Evolutionary conservation across 2,797 vertebrate genomes (phyloP).

Genomic region (Rhinogobio ventralis): DNA sequence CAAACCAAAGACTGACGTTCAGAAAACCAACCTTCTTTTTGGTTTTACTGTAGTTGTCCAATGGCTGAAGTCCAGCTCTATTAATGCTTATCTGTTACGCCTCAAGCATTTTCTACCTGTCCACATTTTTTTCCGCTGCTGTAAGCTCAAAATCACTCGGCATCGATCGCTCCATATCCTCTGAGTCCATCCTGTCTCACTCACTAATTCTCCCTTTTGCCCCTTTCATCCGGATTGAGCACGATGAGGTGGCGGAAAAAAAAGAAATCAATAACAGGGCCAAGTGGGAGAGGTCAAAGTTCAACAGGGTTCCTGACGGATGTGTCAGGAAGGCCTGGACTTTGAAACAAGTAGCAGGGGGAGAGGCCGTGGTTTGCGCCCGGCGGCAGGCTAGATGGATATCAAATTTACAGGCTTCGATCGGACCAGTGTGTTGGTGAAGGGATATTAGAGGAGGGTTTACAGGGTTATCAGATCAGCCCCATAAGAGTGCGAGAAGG

Average conservation of each 20-base stretch:
- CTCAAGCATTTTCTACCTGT: constrained; percentile 70
- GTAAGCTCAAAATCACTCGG: constrained; percentile 81
- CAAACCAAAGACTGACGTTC: neutral
- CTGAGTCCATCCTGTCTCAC: constrained; percentile 61
- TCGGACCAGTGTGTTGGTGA: constrained; percentile 60
- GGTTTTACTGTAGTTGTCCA: constrained; percentile 17
- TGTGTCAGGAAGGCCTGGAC: constrained; percentile 83
- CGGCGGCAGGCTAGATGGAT: constrained; percentile 74
- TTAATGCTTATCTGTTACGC: constrained; percentile 75
- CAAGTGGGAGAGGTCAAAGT: constrained; percentile 85
- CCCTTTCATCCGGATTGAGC: constrained; percentile 87
- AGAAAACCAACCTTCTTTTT: constrained; percentile 31
- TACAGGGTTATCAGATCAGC: constrained; percentile 63
- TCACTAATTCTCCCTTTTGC: constrained; percentile 76
- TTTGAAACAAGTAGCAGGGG: constrained; percentile 76
- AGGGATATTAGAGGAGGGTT: constrained; percentile 59
- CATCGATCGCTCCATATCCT: constrained; percentile 84
- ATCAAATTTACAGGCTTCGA: constrained; percentile 80
- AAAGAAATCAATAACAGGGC: constrained; percentile 87
- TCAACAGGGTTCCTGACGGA: constrained; percentile 93
- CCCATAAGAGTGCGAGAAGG: constrained; percentile 44
- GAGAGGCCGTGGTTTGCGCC: constrained; percentile 63
- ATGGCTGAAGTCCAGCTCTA: constrained; percentile 57
- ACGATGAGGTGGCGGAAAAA: constrained; percentile 70
- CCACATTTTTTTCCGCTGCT: constrained; percentile 74